Evolutionary conservation across 2,113 vertebrate species (phyloP), one percentile per base, ranked within the genome.

Genomic region (Gymnorhina tibicen): DNA sequence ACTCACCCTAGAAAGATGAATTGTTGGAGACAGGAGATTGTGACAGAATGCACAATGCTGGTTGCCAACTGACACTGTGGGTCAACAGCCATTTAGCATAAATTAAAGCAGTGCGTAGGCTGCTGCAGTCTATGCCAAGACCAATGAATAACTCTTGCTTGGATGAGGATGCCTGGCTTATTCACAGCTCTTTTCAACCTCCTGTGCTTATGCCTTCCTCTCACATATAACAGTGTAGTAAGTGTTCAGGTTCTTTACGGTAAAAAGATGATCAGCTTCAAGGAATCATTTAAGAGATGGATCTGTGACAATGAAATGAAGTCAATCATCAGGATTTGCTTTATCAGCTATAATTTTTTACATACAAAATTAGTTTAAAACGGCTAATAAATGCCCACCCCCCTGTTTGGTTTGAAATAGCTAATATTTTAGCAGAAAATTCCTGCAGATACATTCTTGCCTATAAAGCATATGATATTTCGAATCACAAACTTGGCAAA

Each of bases 141-240:
- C 87, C 91, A 95, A 84, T 94, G 95, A 96, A 96, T 95, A 96
- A 94, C 89, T 94, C 78, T 88, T 94, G 79, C 76, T 95, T 93
- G 90, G 82, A 96, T 92, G 70, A 95, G 60, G 52, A 73, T 70
- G 75, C 59, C 37, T 95, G 85, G 78, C 87, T 96, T 70, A 67
- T 67, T 85, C 76, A 81, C 85, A 97, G 90, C 37, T 75, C 80
- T 91, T 95, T 81, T 96, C 91, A 93, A 50, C 68, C 85, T 93
- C 85, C 87, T 81, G 72, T 67, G 82, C 75, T 88, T 70, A 70
- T 68, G 78, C 53, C 73, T 93, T 95, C 85, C 74, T 66, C 74
- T 59, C 47, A 80, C 46, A 93, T 86, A 58, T 73, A 41, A 67
- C 82, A 80, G 56, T 32, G 46, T 24, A 77, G 67, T 46, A 81